Conservation (phyloP, 2,797 vertebrate species). For the Notolabrus celidotus region DNA sequence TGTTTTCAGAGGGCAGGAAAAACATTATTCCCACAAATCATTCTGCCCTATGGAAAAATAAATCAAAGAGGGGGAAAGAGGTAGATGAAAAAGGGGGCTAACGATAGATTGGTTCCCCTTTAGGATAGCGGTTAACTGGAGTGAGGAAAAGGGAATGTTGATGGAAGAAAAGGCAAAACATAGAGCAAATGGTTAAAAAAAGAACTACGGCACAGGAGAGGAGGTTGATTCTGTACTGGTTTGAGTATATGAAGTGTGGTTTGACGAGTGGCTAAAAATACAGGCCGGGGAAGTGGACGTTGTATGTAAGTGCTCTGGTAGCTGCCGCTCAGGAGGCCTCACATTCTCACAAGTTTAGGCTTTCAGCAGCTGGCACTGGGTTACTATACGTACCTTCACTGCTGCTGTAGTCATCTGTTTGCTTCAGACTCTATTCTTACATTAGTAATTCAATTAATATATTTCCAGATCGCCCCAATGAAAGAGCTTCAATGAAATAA, state of each 20-base stretch:
- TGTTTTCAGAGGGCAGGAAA: constrained; percentile 50
- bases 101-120: constrained; percentile 25
- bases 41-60: constrained; percentile 60
- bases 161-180: constrained; percentile 1
- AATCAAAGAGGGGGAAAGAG: constrained; percentile 38
- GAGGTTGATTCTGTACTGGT: constrained; percentile 14
- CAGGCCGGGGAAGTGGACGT: constrained; percentile 43
- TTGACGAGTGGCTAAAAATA: constrained; percentile 64
- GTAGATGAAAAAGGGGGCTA: constrained; percentile 44
- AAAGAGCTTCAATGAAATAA: not conserved
- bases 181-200: constrained; percentile 4
- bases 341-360: constrained; percentile 75
- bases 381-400: constrained; percentile 19
- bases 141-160: not conserved
- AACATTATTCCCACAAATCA: constrained; percentile 42
- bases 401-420: constrained; percentile 44
- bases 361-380: constrained; percentile 69
- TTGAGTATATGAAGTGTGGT: constrained; percentile 20
- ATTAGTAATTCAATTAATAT: not conserved
- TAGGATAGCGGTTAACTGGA: not conserved
- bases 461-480: not conserved
- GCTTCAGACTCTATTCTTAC: constrained; percentile 16
- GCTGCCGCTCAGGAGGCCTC: constrained; percentile 21
- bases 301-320: constrained; percentile 27
- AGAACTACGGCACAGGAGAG: constrained; percentile 5